Evolutionary conservation across 2,888 invertebrate species (phyloP), one percentile per base, ranked within the genome.

Genomic region (Eulithis testata): DNA sequence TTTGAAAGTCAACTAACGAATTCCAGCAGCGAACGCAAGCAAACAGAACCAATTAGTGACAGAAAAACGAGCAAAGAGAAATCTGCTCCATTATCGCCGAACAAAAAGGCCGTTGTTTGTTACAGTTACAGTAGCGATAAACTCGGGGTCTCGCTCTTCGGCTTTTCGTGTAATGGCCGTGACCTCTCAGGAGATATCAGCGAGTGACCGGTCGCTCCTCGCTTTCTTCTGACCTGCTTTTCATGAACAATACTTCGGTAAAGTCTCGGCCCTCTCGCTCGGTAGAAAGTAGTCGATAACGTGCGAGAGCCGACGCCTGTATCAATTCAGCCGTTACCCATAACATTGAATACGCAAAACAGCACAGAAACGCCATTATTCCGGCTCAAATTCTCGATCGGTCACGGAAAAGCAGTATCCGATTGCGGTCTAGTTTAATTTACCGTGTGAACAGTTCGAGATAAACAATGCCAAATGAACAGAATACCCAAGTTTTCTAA

Each of bases 191-290:
- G 88, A 88, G 91, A 90, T 89, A 89, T 86, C 86, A 83, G 81
- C 82, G 81, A 87, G 77, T 88, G 90, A 87, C 89, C 89, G 83
- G 83, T 82, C 81, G 83, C 85, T 84, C 85, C 85, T 84, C 88
- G 90, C 91, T 93, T 91, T 93, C 92, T 89, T 91, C 84, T 93
- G 92, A 91, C 92, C 92, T 89, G 87, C 91, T 93, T 92, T 91
- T 91, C 89, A 85, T 86, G 89, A 91, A 92, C 92, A 92, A 92
- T 92, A 92, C 91, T 89, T 84, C 84, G 86, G 81, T 86, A 85
- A 76, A 82, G 81, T 76, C 79, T 76, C 79, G 81, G 82, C 74
- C 83, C 84, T 86, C 80, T 80, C 75, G 77, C 79, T 76, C 81
- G 76, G 89, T 91, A 87, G 92, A 93, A 92, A 93, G 92, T 90